Evolutionary conservation across 1,140 invertebrate genomes (phyloP).

Genomic region (Euwallacea fornicatus): DNA sequence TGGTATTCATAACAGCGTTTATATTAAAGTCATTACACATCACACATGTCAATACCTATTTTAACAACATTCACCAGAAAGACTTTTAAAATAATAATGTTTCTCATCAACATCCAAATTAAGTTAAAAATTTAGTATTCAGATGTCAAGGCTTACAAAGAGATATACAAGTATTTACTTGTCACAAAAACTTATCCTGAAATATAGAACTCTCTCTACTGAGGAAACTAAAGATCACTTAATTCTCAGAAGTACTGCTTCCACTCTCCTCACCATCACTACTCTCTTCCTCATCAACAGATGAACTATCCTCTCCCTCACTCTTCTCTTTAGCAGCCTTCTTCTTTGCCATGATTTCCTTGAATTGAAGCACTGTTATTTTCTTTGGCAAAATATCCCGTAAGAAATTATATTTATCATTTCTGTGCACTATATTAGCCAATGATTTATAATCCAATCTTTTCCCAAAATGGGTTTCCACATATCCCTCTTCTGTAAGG

Average conservation of each 20-base stretch:
- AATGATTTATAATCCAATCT: slow-evolving; percentile 69
- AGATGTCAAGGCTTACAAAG: too few relatives aligned
- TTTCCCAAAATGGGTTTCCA: slow-evolving; percentile 51
- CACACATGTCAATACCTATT: too few relatives aligned
- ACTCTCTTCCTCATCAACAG: slow-evolving; percentile 39
- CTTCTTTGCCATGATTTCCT: slow-evolving; percentile 67
- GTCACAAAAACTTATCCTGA: too few relatives aligned
- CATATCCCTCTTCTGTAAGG: slow-evolving; percentile 63
- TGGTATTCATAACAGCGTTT: too few relatives aligned
- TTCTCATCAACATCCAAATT: too few relatives aligned
- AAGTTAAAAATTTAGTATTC: too few relatives aligned
- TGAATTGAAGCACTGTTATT: slow-evolving; percentile 67
- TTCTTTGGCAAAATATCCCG: slow-evolving; percentile 72
- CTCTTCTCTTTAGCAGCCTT: slow-evolving; percentile 26
- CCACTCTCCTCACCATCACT: slow-evolving; percentile 24
- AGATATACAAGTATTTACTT: too few relatives aligned
- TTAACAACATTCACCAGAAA: too few relatives aligned
- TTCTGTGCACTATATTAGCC: slow-evolving; percentile 67
- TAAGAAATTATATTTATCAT: slow-evolving; percentile 67
- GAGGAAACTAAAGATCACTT: neutral
- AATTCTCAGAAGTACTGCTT: neutral
- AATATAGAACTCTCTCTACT: too few relatives aligned
- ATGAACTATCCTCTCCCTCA: slow-evolving; percentile 23
- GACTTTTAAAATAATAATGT: too few relatives aligned
- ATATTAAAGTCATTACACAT: too few relatives aligned